Conservation (phyloP, 2,888 invertebrate genomes). For the Chorisops tibialis region DNA sequence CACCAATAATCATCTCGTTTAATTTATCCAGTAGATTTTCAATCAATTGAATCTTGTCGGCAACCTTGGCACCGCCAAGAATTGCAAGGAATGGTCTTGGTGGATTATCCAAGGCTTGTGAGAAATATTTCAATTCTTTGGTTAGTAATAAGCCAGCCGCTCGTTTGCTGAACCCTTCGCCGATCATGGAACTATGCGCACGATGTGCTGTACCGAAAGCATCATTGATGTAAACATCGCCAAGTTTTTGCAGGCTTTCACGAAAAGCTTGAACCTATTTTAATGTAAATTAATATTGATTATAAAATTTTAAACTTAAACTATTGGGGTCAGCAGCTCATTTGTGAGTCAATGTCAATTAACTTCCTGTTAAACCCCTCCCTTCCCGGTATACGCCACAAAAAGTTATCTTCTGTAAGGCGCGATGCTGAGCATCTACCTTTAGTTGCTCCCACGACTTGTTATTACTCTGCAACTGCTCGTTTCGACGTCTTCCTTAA, state of each 20-base stretch:
- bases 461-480: too few relatives aligned
- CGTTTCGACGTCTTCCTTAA: too few relatives aligned
- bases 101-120: slow-evolving; percentile 95
- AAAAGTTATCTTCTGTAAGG: too few relatives aligned
- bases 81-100: slow-evolving; percentile 97
- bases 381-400: too few relatives aligned
- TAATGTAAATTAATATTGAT: too few relatives aligned
- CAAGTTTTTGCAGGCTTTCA: slow-evolving; percentile 83
- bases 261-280: slow-evolving; percentile 81
- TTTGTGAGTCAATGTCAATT: too few relatives aligned
- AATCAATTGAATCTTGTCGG: slow-evolving; percentile 97
- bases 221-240: slow-evolving; percentile 99
- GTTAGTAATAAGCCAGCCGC: slow-evolving; percentile 95
- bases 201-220: slow-evolving; percentile 95
- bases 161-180: slow-evolving; percentile 84
- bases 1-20: slow-evolving; percentile 99
- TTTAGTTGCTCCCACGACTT: too few relatives aligned
- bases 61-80: slow-evolving; percentile 97
- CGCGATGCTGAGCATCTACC: too few relatives aligned
- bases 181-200: slow-evolving; percentile 94
- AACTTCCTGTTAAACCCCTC: too few relatives aligned
- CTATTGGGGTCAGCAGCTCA: too few relatives aligned
- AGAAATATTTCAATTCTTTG: slow-evolving; percentile 96
- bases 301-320: too few relatives aligned
- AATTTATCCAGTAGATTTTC: slow-evolving; percentile 97